A percentile compares a stretch with the other conserved stretches of the same genome.
Conservation (phyloP, 2,113 vertebrate species). For the Eleginops maclovinus region DNA sequence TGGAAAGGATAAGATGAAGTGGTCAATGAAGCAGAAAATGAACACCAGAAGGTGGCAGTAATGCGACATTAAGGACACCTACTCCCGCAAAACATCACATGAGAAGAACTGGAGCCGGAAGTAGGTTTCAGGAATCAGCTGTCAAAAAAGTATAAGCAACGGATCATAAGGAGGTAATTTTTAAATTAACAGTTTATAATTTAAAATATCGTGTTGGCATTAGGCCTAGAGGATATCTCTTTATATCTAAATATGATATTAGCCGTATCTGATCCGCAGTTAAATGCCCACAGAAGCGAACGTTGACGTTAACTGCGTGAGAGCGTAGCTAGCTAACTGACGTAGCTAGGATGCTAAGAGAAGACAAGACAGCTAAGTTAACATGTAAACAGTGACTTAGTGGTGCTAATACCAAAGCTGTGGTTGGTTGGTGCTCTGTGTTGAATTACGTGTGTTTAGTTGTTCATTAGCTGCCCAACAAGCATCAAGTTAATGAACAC, state of each 20-base stretch:
- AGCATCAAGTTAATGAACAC: background rate
- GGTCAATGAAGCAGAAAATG: background rate
- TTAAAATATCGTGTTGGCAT: fast-evolving
- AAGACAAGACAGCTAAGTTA: slow-evolving; percentile 7
- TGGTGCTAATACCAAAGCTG: background rate
- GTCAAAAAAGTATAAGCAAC: slow-evolving; percentile 65
- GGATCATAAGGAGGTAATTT: slow-evolving; percentile 51
- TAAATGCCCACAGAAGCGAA: slow-evolving; percentile 25
- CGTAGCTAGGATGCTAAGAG: slow-evolving; percentile 33
- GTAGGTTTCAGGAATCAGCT: slow-evolving; percentile 65
- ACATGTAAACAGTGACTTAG: background rate
- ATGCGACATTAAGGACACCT: background rate
- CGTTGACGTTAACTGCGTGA: slow-evolving; percentile 45
- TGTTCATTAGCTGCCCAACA: background rate
- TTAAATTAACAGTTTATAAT: no score
- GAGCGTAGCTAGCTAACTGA: slow-evolving; percentile 28
- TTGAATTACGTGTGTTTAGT: background rate
- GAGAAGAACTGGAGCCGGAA: slow-evolving; percentile 36
- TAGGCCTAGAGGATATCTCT: background rate
- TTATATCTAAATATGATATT: background rate
- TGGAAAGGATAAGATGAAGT: background rate
- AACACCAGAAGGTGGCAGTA: slow-evolving; percentile 34
- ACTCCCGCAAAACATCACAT: background rate
- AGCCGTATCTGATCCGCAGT: background rate
- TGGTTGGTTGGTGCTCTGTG: background rate